These are phyloP conservation scores for Anoplolepis gracilipes DNA, from an alignment of 1,140 invertebrate species.

Conservation along the genomic window DNA sequence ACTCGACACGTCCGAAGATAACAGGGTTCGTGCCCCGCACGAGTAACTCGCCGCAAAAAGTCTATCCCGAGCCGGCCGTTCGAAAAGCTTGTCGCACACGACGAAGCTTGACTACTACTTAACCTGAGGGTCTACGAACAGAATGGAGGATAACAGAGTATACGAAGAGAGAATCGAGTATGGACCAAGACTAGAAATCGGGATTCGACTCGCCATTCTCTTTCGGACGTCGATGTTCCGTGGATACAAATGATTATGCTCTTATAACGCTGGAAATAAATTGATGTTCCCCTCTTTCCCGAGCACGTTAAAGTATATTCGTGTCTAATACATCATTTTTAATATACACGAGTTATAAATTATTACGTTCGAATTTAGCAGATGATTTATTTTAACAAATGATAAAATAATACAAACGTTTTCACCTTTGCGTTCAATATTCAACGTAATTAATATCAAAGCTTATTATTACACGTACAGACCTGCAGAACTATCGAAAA, in stretches of 20 bases:
- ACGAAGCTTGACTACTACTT: constrained; percentile 60
- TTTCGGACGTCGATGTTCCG: neutral
- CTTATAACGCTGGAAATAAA: neutral
- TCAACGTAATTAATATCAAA: neutral
- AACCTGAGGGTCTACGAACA: constrained; percentile 31
- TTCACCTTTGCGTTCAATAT: neutral
- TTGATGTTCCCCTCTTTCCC: neutral
- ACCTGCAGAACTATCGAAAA: neutral
- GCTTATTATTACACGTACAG: neutral
- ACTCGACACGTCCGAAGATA: constrained; percentile 80
- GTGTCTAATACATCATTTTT: neutral
- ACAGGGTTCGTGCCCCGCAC: constrained; percentile 78
- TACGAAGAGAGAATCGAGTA: neutral
- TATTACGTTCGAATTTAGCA: constrained; percentile 2
- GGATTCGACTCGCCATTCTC: constrained; percentile 3
- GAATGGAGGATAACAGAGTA: constrained; percentile 3
- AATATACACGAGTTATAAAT: neutral
- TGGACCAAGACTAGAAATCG: neutral
- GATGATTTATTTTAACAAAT: neutral
- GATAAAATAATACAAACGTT: too few species aligned
- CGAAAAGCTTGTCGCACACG: constrained; percentile 55
- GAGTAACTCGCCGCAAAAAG: constrained; percentile 74
- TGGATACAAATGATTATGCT: neutral
- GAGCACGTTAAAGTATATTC: neutral
- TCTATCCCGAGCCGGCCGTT: constrained; percentile 51